Base-by-base conservation (phyloP, 2,113 vertebrate genomes). In the Martes martes region DNA sequence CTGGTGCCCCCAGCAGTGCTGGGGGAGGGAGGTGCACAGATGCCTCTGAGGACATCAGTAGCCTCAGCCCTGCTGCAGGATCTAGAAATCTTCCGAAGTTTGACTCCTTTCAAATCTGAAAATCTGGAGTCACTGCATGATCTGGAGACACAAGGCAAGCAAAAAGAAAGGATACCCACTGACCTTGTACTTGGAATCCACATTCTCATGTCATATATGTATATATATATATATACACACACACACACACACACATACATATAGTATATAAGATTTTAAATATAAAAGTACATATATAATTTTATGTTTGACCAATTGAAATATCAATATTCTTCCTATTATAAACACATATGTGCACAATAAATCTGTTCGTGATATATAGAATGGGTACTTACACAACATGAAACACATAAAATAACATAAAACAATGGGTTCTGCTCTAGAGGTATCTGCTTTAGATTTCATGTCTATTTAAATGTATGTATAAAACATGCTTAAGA, bases 191-290 rank as follows among this genome's bases (percentile, higher is more conserved):
- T 91, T 74, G n/a, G 24, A 67, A 86, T 55, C 79, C 36, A 87
- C 42, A 52, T 96, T 95, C 33, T 87, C 89, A 6, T 95, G 63
- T 65, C n/a, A 74, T 97, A 91, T 78, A 61, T 82, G 61, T 79
- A 18, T 55, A 61, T 52, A 15, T 4, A 14, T 4, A 47, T 78
- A 55, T 82, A 59, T 79, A 50, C 47, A 14, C 47, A 50, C 14
- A 50, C 14, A n/a, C n/a, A n/a, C 47, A 52, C 14, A 52, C 4
- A 15, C 4, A 52, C 50, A 42, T 26, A 45, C 45, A 28, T 76
- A 76, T 33, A 31, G 14, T 28, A 31, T 47, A 16, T 31, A 67
- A 16, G 18, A 36, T 19, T 71, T 50, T 76, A 67, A 47, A 47
- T 47, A 7, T 78, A 78, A 47, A 76, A 45, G 16, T 45, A 18